Evolutionary conservation across 1,140 invertebrate genomes (phyloP), one percentile per base, ranked within the genome.

Genomic region (Drosophila murphyi): DNA sequence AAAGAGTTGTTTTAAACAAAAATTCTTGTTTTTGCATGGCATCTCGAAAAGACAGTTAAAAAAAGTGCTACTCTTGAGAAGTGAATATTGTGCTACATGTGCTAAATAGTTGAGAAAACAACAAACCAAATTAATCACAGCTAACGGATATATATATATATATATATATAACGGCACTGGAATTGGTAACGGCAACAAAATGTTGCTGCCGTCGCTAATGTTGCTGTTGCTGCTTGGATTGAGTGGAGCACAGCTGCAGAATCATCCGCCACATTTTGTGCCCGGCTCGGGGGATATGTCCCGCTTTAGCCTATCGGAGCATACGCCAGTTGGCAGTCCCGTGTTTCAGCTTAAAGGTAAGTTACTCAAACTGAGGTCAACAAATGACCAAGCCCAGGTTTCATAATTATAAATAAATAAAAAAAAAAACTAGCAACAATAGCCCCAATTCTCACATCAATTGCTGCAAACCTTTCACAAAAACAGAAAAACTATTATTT

Each of bases 201-300:
- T 85, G 80, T 73, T 89, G 83, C 80, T 72, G 80, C 72, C 62
- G 75, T 59, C 60, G 65, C 43, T 60, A 34, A 10, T 41, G 61
- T 45, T 75, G 50, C 29, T 73, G 60, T 62, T 65, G 70, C 47
- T 75, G 59, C 43, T 73, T 31, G 39, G 56, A 48, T 48, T 61
- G 48, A 57, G 64, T 37, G n/a, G 59, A 20, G 78, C 86, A 56
- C 91, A 92, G 60, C 68, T 91, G 73, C 93, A 95, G 74, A 96
- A 96, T 93, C 93, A 94, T 67, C 94, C 95, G 1, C 96, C 96
- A 4, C 95, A 96, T 72, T 97, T 97, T 87, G 92, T 96, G 5
- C 94, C 95, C 29, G 95, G 95, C 37, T 92, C 92, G 4, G 96
- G 96, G 4, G 96, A 97, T 79, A 96, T 97, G 96, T 94, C 95